Evolutionary conservation across 2,113 vertebrate species (phyloP).

Genomic region (Tragulus kanchil): DNA sequence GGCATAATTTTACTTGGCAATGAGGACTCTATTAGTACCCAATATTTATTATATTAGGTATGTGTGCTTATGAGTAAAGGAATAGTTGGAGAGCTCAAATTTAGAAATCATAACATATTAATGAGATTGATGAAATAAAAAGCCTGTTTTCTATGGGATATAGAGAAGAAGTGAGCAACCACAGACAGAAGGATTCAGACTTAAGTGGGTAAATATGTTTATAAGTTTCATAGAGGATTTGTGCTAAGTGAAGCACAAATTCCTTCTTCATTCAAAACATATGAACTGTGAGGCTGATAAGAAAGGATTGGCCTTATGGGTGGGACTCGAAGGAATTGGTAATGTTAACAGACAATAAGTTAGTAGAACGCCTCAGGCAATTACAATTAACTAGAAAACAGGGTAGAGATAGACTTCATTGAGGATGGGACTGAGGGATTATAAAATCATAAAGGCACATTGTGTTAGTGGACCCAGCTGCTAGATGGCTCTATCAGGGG

Average conservation of each 20-base stretch:
- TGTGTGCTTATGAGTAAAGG: not conserved
- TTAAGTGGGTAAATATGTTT: constrained; percentile 4
- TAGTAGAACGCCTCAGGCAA: constrained; percentile 72
- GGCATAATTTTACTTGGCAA: not conserved
- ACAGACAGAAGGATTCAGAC: not conserved
- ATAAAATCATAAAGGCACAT: constrained; percentile 49
- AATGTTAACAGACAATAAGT: constrained; percentile 75
- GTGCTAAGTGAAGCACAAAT: not conserved
- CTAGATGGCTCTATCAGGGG: constrained; percentile 42
- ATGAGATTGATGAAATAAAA: not conserved
- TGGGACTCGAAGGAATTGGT: constrained; percentile 49
- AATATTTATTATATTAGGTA: not conserved
- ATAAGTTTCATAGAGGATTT: not conserved
- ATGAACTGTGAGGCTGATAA: constrained; percentile 14
- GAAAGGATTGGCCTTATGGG: constrained; percentile 42
- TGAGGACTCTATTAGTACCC: not conserved
- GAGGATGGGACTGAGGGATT: constrained; percentile 68
- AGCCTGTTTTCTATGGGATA: not conserved
- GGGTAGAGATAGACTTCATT: constrained; percentile 57
- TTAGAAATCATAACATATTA: not conserved
- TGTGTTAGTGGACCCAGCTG: not conserved
- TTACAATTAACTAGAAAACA: constrained; percentile 73
- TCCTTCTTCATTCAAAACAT: constrained; percentile 70
- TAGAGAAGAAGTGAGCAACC: not conserved
- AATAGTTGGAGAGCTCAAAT: not conserved